Evolutionary conservation across 2,797 vertebrate genomes (phyloP).

Genomic region (Eutrigla gurnardus): DNA sequence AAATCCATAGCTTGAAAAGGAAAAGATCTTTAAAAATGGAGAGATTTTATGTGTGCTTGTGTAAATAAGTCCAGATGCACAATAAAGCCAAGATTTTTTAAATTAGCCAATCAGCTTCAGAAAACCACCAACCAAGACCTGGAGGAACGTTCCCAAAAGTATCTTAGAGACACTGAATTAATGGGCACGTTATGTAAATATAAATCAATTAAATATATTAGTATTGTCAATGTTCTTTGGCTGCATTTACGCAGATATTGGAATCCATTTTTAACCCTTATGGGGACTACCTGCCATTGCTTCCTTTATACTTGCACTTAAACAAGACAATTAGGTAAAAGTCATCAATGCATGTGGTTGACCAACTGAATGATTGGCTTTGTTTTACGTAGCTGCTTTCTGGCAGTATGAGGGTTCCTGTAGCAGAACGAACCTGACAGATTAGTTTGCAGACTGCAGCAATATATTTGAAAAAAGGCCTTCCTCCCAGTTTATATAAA

Average conservation of each 20-base stretch:
- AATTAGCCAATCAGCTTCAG: not conserved
- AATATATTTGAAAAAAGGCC: slow-evolving; percentile 10
- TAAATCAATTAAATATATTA: not conserved
- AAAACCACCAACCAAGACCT: not conserved
- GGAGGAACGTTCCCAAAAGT: not conserved
- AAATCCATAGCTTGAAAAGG: slow-evolving; percentile 53
- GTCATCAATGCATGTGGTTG: not conserved
- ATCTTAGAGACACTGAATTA: not conserved
- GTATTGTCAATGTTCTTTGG: slow-evolving; percentile 4
- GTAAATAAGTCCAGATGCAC: not conserved
- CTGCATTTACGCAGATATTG: slow-evolving; percentile 37
- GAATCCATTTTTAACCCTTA: not conserved
- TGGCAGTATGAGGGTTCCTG: slow-evolving; percentile 15
- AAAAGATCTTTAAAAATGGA: slow-evolving; percentile 33
- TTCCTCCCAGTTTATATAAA: slow-evolving; percentile 8
- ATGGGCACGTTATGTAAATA: not conserved
- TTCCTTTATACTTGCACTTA: not conserved
- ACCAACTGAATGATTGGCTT: not conserved
- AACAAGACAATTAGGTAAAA: not conserved
- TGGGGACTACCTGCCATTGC: not conserved
- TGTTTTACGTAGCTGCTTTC: not conserved
- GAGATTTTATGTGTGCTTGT: not conserved
- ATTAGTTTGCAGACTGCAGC: not conserved
- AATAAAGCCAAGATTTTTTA: slow-evolving; percentile 23
- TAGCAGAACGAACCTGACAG: not conserved